Base-by-base conservation (phyloP, 2,113 vertebrate genomes). In the Alexandromys fortis region DNA sequence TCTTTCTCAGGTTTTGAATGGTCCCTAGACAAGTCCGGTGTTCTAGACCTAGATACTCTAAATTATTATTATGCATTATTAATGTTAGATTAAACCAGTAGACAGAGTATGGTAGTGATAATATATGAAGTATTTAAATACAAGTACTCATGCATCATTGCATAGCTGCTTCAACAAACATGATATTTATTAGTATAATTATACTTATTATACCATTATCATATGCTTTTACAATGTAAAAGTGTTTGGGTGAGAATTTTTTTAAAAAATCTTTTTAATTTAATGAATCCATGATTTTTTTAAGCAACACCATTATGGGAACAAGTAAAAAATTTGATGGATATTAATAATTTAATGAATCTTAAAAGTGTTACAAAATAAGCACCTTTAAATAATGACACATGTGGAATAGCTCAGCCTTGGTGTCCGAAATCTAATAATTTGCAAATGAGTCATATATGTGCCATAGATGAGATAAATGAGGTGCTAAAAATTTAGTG, bases 381-480 rank as follows among this genome's bases (percentile, higher is more conserved):
- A 97, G 97, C 30, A 63, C 17, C 19, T 87, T 97, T 95, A 92
- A 98, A 89, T 76, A 96, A 91, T 47, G 24, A 94, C 77, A 75
- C 63, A 61, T 24, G 13, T 22, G 3, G 22, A 90, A 16, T 19
- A 75, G 11, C 14, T 87, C 17, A 90, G 88, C 47, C 45, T 35
- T 30, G 68, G 35, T 42, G 24, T 58, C 61, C 96, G 75, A 49
- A 97, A 94, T 93, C 30, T 77, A 55, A 4, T 97, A 63, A 93
- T 30, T 93, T 94, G 7, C 63, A 28, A 52, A 21, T 47, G 76
- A 94, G 14, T 6, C 19, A 96, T 83, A 73, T 91, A 90, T 83
- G 92, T 21, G 78, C 68, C 38, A 26, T n/a, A 81, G 28, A 76
- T 79, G 91, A 92, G 89, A 97, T 33, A 22, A 95, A 92, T n/a